Conservation (phyloP, 1,140 invertebrate genomes). For the Drosophila sulfurigaster region DNA sequence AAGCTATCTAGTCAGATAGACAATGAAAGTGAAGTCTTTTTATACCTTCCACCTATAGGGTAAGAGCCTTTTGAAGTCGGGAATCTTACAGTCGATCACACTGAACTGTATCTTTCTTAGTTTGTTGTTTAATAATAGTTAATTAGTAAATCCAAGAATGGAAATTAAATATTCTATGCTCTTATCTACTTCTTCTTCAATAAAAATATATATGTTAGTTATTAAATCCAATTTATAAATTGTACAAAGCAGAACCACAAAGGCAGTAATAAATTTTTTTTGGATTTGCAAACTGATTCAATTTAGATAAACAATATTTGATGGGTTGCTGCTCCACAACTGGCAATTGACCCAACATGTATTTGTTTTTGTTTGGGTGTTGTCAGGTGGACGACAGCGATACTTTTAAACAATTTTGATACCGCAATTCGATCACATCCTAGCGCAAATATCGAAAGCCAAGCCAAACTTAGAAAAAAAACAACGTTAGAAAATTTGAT, state of each 20-base stretch:
- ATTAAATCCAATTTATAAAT: conserved; percentile 3
- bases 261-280: conserved; percentile 1
- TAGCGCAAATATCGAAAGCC: neutral
- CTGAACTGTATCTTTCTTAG: no score
- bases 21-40: no score
- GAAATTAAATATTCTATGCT: no score
- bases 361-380: neutral
- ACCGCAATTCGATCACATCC: neutral
- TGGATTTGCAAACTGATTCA: neutral
- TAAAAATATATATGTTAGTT: neutral
- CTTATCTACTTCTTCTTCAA: neutral
- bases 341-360: neutral
- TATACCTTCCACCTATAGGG: no score
- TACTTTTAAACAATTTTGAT: conserved; percentile 1
- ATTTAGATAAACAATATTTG: neutral
- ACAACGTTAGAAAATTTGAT: conserved; percentile 18
- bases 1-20: no score
- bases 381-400: neutral
- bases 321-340: no score
- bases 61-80: no score
- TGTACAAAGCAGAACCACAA: conserved; percentile 4
- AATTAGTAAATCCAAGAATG: no score
- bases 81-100: no score
- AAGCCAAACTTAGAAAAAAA: conserved; percentile 2
- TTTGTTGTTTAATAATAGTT: no score